Evolutionary conservation across 2,113 vertebrate genomes (phyloP).

Genomic region (Lamprotornis superbus): DNA sequence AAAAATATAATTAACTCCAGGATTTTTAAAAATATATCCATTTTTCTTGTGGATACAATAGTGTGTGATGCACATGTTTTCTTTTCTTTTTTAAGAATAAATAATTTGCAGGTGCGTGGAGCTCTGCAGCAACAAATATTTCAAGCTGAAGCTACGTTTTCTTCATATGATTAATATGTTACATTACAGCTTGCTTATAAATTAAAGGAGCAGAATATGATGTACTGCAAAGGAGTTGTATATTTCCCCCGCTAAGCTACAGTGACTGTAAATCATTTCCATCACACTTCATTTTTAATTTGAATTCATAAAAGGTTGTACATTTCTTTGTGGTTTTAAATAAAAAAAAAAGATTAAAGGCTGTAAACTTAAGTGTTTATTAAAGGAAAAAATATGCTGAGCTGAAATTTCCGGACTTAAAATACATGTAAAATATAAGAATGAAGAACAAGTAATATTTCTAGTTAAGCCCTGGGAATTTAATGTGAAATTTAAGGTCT

Average conservation of each 20-base stretch:
- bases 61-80: background rate
- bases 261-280: conserved; percentile 44
- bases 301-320: conserved; percentile 51
- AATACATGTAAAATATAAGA: background rate
- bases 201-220: conserved; percentile 49
- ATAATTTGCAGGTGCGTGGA: conserved; percentile 50
- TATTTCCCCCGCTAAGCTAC: conserved; percentile 46
- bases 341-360: conserved; percentile 29
- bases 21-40: background rate
- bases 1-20: background rate
- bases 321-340: conserved; percentile 51
- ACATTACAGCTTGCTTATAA: conserved; percentile 45
- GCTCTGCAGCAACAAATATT: conserved; percentile 56
- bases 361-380: conserved; percentile 15
- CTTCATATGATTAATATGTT: conserved; percentile 56
- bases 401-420: conserved; percentile 14
- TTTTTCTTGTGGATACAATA: background rate
- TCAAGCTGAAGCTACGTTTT: conserved; percentile 23
- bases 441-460: background rate
- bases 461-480: background rate
- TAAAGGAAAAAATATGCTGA: conserved; percentile 32
- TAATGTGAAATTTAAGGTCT: background rate
- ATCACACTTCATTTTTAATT: conserved; percentile 52
- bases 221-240: conserved; percentile 28
- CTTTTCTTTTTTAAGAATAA: conserved; percentile 5